A percentile compares a stretch with the other conserved stretches of the same genome.
phyloP scores from a whole-genome alignment of 2,797 vertebrate species.

The Fringilla coelebs region DNA sequence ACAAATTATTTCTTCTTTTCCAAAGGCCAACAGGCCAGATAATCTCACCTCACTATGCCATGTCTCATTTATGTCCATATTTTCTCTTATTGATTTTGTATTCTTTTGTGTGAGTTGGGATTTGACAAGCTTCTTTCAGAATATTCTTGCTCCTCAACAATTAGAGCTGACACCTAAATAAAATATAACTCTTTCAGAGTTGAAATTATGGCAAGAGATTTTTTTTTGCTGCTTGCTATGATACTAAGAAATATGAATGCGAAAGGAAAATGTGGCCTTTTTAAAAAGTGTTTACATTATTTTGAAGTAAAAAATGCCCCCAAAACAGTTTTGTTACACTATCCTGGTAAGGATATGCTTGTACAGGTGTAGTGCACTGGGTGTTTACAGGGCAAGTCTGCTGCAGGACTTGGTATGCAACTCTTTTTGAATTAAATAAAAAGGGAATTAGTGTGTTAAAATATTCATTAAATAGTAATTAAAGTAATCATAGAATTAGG shows the following conservation, averaged over 20 bases:
- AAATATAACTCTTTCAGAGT: neutral
- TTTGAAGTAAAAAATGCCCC: neutral
- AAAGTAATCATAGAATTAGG: neutral
- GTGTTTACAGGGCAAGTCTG: neutral
- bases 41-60: neutral
- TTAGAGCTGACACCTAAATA: neutral
- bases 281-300: neutral
- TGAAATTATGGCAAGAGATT: neutral
- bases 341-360: neutral
- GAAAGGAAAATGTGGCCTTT: neutral
- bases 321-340: neutral
- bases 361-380: neutral
- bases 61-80: neutral
- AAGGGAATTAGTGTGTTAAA: neutral
- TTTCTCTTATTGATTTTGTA: neutral
- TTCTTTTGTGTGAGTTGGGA: neutral
- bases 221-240: neutral
- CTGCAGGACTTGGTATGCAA: neutral
- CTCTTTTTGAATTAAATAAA: neutral
- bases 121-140: neutral
- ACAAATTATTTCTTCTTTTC: neutral
- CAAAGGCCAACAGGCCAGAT: neutral
- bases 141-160: neutral
- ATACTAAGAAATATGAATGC: neutral
- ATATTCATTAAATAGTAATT: neutral